Evolutionary conservation across 2,797 vertebrate genomes (phyloP), one percentile per base, ranked within the genome.

Genomic region (Poeciliopsis infans): DNA sequence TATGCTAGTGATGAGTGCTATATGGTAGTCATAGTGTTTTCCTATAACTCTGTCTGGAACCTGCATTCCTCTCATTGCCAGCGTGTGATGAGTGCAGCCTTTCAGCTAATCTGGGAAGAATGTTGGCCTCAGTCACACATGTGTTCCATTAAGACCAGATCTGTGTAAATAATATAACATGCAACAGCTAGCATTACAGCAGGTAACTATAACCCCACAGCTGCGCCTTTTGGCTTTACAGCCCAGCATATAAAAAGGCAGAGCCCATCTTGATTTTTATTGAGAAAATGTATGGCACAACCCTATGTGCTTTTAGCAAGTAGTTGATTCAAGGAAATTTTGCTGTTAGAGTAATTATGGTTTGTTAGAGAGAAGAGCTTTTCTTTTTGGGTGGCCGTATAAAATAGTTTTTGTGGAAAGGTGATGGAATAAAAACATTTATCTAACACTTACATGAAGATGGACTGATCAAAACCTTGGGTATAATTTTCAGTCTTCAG

Each of bases 71-170:
- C 88, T 88, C 87, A 88, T 90, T 78, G 86, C 91, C 82, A 79
- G 80, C 87, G 90, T 92, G 86, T 83, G 82, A 91, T 94, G 90
- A 92, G 81, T 88, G 82, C 79, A 51, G 85, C 86, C 86, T 92
- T 94, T 94, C 83, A 76, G 85, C 90, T 94, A 95, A 94, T 94
- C 94, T 93, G 86, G 89, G 91, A 94, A 94, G 94, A 95, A 94
- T 95, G 94, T 90, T 43, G 85, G 87, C 87, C 90, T 85, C 86
- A 92, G 91, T 90, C 89, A 86, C 94, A 94, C 93, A 94, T 94
- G 94, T 94, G 94, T 94, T 94, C 91, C 90, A 94, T 95, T 95
- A 94, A 93, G 83, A 88, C 87, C 88, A 93, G 91, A 93, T 92
- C 89, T 93, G 92, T 72, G 88, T 93, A 93, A 94, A 93, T 94